These are phyloP conservation scores for Coptodon bakossiorum DNA, from an alignment of 2,113 vertebrate genomes.

Conservation along the genomic window DNA sequence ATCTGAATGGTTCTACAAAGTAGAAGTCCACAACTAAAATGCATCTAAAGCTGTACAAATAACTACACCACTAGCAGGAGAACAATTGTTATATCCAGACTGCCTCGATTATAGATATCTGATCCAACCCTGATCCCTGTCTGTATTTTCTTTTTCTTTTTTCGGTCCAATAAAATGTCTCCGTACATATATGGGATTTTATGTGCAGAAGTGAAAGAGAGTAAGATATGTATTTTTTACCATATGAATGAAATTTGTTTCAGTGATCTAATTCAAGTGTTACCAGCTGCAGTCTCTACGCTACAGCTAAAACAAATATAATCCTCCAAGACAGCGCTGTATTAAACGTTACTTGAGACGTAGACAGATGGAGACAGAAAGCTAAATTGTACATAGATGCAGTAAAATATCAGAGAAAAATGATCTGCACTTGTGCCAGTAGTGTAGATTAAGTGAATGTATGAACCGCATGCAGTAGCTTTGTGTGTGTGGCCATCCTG, in stretches of 20 bases:
- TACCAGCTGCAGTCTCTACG: background rate
- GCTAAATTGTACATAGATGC: background rate
- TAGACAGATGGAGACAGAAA: slow-evolving; percentile 3
- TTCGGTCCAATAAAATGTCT: background rate
- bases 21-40: background rate
- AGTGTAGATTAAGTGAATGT: background rate
- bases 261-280: slow-evolving; percentile 1
- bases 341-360: background rate
- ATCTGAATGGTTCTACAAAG: background rate
- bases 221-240: background rate
- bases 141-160: background rate
- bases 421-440: background rate
- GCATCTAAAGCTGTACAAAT: background rate
- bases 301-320: background rate
- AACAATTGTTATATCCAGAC: background rate
- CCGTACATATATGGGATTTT: background rate
- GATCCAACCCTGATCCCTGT: background rate
- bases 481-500: slow-evolving; percentile 47
- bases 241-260: background rate
- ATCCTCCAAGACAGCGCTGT: background rate
- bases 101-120: background rate
- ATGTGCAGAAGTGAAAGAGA: background rate
- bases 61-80: background rate
- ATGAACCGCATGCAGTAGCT: background rate
- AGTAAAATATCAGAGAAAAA: slow-evolving; percentile 9